Evolutionary conservation across 2,797 vertebrate species (phyloP), one percentile per base, ranked within the genome.

Genomic region (Cossypha heuglini): DNA sequence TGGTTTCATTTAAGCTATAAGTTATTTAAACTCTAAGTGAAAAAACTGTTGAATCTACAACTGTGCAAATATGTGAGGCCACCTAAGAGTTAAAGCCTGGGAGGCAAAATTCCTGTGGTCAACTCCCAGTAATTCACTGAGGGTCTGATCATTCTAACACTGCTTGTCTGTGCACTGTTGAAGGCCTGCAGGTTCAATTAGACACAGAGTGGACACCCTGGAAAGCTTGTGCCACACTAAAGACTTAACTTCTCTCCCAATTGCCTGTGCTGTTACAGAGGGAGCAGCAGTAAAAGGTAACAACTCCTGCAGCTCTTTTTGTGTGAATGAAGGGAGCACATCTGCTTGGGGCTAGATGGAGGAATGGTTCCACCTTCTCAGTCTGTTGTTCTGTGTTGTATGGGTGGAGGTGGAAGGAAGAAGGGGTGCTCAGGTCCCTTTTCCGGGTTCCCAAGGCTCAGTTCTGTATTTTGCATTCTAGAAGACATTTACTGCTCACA

Each of bases 181-280:
- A 54, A 76, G 13, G 37, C 38, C 71, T 84, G 51, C 16, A 45
- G 16, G 10, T 69, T 84, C 55, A 25, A 0, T 20, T 43, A 55
- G 45, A 20, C 14, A 13, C 0, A 0, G 17, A 43, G 37, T 26
- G 22, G 40, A 21, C 8, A 7, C 6, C 2, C 14, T 67, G 57
- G 25, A 28, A 80, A 51, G 64, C 21, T 68, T 78, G 26, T 72
- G 17, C 31, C n/a, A 9, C 15, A 29, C 13, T 46, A 6, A 55
- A 21, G 15, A 17, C 29, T 35, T 51, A 9, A 9, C 28, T 89
- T 71, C 16, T 68, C 46, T n/a, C 45, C 45, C 2, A 2, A 0
- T 49, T 88, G 24, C 42, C 61, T 87, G 13, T 86, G 38, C 55
- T 81, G 43, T 90, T 71, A 24, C 20, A 54, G 72, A 28, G 22